Evolutionary conservation across 1,140 invertebrate genomes (phyloP).

Genomic region (Matsumurasca onukii): DNA sequence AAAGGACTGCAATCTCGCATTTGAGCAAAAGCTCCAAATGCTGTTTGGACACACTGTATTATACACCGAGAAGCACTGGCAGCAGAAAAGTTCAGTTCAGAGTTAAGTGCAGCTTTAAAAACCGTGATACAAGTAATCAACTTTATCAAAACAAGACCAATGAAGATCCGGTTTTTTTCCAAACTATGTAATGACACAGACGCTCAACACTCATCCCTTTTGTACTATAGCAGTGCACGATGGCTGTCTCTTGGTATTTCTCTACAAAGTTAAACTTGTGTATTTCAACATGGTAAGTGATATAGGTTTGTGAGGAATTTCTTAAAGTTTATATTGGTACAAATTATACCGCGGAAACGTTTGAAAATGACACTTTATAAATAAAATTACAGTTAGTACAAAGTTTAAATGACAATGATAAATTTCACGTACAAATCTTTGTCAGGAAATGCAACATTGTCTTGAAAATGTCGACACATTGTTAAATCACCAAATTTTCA

Average conservation of each 20-base stretch:
- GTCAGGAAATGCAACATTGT: too few relatives aligned
- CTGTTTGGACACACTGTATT: neutral
- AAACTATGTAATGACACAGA: neutral
- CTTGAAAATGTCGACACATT: too few relatives aligned
- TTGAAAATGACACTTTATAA: too few relatives aligned
- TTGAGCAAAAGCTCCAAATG: neutral
- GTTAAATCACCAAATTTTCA: too few relatives aligned
- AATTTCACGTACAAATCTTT: too few relatives aligned
- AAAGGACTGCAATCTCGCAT: neutral
- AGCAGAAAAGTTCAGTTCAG: neutral
- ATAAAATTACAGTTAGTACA: too few relatives aligned
- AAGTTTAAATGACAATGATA: too few relatives aligned
- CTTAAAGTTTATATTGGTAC: too few relatives aligned
- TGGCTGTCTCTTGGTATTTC: neutral
- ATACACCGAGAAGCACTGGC: neutral
- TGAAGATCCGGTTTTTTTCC: slow-evolving; percentile 6
- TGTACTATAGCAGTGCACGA: neutral
- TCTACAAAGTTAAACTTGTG: too few relatives aligned
- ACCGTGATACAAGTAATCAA: slow-evolving; percentile 2
- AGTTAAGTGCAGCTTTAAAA: neutral
- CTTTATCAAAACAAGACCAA: slow-evolving; percentile 15
- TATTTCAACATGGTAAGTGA: too few relatives aligned
- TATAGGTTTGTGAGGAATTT: too few relatives aligned
- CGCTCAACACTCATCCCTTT: neutral
- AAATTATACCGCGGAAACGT: too few relatives aligned